A percentile compares a stretch with the other conserved stretches of the same genome.
These are phyloP conservation scores for Xiphophorus maculatus DNA, from an alignment of 2,113 vertebrate genomes.

Conservation along the genomic window DNA sequence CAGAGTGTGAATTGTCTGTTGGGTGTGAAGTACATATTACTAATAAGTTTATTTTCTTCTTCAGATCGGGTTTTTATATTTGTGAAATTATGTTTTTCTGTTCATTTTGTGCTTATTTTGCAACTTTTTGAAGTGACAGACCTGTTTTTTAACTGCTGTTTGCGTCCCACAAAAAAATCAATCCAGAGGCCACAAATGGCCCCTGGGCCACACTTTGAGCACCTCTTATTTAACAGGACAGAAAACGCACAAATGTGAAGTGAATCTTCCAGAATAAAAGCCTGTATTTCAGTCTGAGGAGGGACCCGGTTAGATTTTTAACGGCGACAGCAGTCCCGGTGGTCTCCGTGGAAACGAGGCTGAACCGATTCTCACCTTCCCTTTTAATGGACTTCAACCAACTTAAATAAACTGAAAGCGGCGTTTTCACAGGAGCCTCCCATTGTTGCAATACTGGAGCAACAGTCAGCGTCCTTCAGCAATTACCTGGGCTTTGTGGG, in stretches of 20 bases:
- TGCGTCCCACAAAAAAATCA: too few relatives aligned
- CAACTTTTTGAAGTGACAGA: too few relatives aligned
- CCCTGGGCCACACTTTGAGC: too few relatives aligned
- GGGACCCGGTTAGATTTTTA: conserved; percentile 4
- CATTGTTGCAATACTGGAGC: conserved; percentile 55
- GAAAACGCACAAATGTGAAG: background rate
- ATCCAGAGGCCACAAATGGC: too few relatives aligned
- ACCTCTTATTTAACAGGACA: background rate
- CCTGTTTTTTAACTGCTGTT: too few relatives aligned
- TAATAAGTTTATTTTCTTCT: too few relatives aligned
- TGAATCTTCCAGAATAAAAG: background rate
- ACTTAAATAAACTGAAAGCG: conserved; percentile 67
- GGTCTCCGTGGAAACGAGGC: conserved; percentile 40
- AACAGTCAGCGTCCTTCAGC: conserved; percentile 46
- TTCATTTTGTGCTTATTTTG: too few relatives aligned
- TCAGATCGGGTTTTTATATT: too few relatives aligned
- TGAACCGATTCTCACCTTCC: conserved; percentile 41
- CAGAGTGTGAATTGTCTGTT: too few relatives aligned
- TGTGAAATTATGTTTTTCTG: too few relatives aligned
- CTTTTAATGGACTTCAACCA: conserved; percentile 61
- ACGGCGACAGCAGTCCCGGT: background rate
- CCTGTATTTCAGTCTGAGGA: background rate
- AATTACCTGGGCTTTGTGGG: conserved; percentile 53
- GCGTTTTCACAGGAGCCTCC: conserved; percentile 23
- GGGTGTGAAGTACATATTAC: too few relatives aligned